Evolutionary conservation across 2,113 vertebrate species (phyloP), one percentile per base, ranked within the genome.

Genomic region (Otus sunia): DNA sequence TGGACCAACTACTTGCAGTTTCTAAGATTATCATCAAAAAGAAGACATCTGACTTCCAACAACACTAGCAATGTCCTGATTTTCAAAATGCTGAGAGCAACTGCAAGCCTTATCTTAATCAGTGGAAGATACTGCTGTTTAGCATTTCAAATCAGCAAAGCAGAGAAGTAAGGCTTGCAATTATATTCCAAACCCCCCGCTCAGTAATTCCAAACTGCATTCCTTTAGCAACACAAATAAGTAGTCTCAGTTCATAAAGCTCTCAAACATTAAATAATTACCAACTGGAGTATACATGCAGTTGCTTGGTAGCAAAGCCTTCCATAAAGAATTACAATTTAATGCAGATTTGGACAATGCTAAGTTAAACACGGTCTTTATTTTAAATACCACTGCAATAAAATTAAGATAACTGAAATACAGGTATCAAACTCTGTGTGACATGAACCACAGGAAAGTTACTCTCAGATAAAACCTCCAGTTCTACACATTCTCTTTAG

Each of bases 191-290:
- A 73, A 3, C 2, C 10, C 66, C 17, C 4, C n/a, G 12, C 25
- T 34, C 39, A 12, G n/a, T 36, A 49, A 59, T 56, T 67, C 49
- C 2, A 1, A 85, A 89, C 6, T 81, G 36, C 60, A 69, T 60
- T 94, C 69, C 39, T 91, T 84, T 30, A 81, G 43, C 60, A 68
- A 71, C 45, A 82, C 71, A 59, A 92, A 25, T 59, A 82, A 74
- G 69, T 17, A 75, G 69, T 76, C 60, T 72, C 78, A 92, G 88
- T 37, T 55, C 73, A 82, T 93, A 96, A 97, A 95, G 56, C 75
- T 64, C 75, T 94, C 84, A 79, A 74, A 94, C 73, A 76, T 78
- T 68, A 89, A 89, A 53, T 58, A 92, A 94, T 73, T 90, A 82
- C 69, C 88, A 82, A 55, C 85, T 36, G 36, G 88, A 88, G 94